These are phyloP conservation scores for Pelodytes ibericus DNA, from an alignment of 2,797 vertebrate species.

Conservation along the genomic window DNA sequence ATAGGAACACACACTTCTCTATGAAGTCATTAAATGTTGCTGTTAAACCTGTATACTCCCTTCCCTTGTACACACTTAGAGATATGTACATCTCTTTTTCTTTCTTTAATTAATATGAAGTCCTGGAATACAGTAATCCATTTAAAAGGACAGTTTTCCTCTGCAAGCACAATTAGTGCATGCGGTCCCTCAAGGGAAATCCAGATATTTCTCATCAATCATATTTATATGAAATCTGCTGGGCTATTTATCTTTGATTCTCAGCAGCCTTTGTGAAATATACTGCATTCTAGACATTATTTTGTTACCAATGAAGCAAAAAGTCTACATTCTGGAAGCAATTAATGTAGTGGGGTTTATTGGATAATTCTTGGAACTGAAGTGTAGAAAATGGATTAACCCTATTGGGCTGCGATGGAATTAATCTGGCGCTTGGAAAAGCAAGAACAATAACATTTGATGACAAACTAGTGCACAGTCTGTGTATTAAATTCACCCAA, in stretches of 20 bases:
- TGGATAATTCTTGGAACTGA: background rate
- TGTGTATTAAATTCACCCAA: background rate
- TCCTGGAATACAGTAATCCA: background rate
- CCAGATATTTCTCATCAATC: slow-evolving; percentile 2
- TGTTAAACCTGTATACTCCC: too few relatives aligned
- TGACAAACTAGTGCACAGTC: background rate
- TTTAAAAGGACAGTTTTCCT: background rate
- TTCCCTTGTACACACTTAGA: too few relatives aligned
- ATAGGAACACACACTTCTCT: too few relatives aligned
- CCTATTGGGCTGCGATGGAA: background rate
- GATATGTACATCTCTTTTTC: too few relatives aligned
- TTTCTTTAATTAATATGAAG: too few relatives aligned
- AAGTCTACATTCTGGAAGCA: background rate
- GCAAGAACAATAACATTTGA: background rate
- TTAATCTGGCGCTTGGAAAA: background rate
- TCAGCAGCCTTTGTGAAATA: background rate
- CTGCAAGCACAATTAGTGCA: background rate
- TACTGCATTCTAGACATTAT: background rate
- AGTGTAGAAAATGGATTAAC: background rate
- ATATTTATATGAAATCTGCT: background rate
- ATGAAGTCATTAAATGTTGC: too few relatives aligned
- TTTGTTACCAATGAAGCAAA: background rate
- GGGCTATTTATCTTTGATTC: slow-evolving; percentile 6
- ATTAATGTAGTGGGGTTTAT: background rate
- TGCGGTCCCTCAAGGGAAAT: background rate